Base-by-base conservation (phyloP, 2,797 vertebrate genomes). In the Pseudotriccus pelzelni region DNA sequence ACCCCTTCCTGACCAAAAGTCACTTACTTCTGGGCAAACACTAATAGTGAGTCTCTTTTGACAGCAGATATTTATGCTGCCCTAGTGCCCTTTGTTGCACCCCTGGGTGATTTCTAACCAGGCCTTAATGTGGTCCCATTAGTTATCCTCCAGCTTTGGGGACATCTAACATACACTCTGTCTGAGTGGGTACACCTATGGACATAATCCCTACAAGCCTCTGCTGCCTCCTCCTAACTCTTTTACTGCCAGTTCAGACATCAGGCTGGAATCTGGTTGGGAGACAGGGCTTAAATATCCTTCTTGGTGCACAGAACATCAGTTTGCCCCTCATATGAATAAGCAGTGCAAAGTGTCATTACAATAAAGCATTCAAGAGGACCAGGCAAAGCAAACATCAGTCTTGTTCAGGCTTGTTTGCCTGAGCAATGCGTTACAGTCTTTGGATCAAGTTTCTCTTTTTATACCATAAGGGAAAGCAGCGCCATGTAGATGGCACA, bases 51-150 rank as follows among this genome's bases (percentile, higher is more conserved):
- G 69, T 52, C 52, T 75, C 69, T 91, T 84, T 75, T 88, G 83
- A 95, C 83, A 82, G 3, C 32, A 50, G 84, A 63, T 95, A 94
- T 95, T 95, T 90, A 97, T 84, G 86, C 13, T 91, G 77, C 87
- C 86, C 91, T 82, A 41, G 36, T 1, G 63, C 70, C 87, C 90
- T 94, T 87, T 82, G 67, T 47, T 46, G 41, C 55, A 89, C 79
- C 85, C 80, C 77, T 56, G 43, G 85, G 63, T 87, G 83, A 95
- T 95, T 97, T 94, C 90, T 93, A 95, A 94, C 83, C 77, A 90
- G 77, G 52, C 21, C 80, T 91, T 96, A 95, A 94, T 95, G 74
- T 43, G 91, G 95, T 52, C 67, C 59, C 85, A 95, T 95, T 94
- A 96, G 91, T 95, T 90, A 95, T 67, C 76, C 50, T 76, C 39